Evolutionary conservation across 2,888 invertebrate species (phyloP), one percentile per base, ranked within the genome.

Genomic region (Spodoptera littoralis): DNA sequence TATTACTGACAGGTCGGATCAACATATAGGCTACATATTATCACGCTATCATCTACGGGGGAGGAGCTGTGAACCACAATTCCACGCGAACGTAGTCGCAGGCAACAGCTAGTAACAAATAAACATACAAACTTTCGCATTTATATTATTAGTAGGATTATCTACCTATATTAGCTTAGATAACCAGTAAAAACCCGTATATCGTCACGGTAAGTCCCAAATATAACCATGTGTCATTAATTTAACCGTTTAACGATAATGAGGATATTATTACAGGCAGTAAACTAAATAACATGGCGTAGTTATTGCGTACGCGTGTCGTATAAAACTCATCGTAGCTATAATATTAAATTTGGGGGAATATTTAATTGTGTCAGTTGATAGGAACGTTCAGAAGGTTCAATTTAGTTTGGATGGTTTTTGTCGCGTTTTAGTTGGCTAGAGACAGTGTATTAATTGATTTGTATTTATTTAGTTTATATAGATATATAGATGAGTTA

Each of bases 251-350:
- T 41, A 44, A 70, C 41, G 22, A 56, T 57, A 60, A 73, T 54
- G 11, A 60, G 11, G 8, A 44, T 53, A 67, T 54, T 67, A 66
- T 59, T 42, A 68, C 56, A 56, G 30, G 56, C 53, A 41, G 68
- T 68, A 73, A 70, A 70, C 47, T 52, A 42, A 45, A 45, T 45
- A 45, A 36, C 24, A 54, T 51, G 54, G 57, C 50, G 18, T 61
- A 22, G 61, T 53, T 73, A 61, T 51, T 54, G 42, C 46, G 18
- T 50, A 57, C 49, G 22, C 43, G 11, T 44, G 45, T 42, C 44
- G 50, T 73, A 68, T 56, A 74, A 56, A 70, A 64, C 60, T 75
- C 71, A 70, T 65, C 65, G 56, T 44, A 5, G 47, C 54, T 41
- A 73, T 73, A 60, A 68, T 36, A 36, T 36, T 36, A 36, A 36